phyloP scores from a whole-genome alignment of 2,888 invertebrate species.

The Callosobruchus maculatus region DNA sequence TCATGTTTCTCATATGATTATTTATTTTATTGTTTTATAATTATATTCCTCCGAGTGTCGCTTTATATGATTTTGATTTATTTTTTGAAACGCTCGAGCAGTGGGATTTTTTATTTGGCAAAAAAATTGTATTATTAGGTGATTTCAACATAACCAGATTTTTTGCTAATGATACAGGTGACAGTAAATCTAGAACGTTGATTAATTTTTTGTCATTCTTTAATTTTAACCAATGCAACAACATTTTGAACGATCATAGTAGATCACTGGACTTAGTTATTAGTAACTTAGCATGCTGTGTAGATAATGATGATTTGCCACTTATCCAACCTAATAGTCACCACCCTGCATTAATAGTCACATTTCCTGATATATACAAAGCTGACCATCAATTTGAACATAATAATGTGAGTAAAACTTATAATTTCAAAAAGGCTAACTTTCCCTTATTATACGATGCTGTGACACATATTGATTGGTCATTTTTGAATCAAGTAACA shows the following conservation, averaged over 20 bases:
- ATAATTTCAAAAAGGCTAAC: conserved; percentile 6
- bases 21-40: too few relatives aligned
- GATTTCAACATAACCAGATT: neutral
- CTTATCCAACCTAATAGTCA: conserved; percentile 4
- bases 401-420: conserved; percentile 1
- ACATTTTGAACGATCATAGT: neutral
- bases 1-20: too few relatives aligned
- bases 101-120: too few relatives aligned
- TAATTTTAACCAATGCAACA: conserved; percentile 1
- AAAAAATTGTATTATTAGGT: neutral
- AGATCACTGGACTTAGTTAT: conserved; percentile 4
- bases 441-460: conserved; percentile 2
- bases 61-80: too few relatives aligned
- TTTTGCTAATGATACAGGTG: neutral
- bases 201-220: conserved; percentile 5
- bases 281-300: conserved; percentile 1
- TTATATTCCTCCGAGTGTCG: too few relatives aligned
- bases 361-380: neutral
- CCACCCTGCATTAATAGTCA: conserved; percentile 7
- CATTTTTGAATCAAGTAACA: neutral
- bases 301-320: neutral
- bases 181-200: neutral
- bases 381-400: conserved; percentile 1
- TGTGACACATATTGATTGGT: conserved; percentile 3
- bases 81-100: too few relatives aligned